A percentile compares a stretch with the other conserved stretches of the same genome.
Evolutionary conservation across 2,113 vertebrate genomes (phyloP).

Genomic region (Cacatua alba): DNA sequence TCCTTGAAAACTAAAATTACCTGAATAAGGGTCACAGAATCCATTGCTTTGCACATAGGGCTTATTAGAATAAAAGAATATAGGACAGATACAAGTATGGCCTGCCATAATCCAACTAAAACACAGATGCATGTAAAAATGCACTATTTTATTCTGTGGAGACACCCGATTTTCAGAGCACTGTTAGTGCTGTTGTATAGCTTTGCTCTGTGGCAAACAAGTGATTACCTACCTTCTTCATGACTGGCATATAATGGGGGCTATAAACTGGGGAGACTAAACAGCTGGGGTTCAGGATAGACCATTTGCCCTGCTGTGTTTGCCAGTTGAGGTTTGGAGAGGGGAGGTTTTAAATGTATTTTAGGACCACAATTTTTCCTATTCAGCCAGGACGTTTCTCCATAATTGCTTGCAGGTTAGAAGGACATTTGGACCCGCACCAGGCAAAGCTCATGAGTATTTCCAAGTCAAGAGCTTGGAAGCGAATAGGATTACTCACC

Average conservation of each 20-base stretch:
- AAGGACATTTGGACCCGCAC: neutral
- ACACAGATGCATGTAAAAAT: neutral
- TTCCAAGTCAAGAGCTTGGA: conserved; percentile 10
- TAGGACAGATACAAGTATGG: neutral
- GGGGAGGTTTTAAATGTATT: neutral
- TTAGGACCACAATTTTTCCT: neutral
- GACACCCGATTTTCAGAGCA: neutral
- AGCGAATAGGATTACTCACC: neutral
- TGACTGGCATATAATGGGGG: neutral
- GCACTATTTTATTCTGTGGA: neutral
- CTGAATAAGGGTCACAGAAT: neutral
- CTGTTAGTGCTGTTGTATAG: fast-evolving
- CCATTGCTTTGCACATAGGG: neutral
- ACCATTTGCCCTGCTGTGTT: neutral
- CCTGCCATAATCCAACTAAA: neutral
- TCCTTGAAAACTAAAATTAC: neutral
- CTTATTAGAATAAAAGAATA: neutral
- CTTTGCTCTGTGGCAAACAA: neutral
- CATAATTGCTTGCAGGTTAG: neutral
- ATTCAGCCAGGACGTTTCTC: neutral
- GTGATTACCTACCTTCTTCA: neutral
- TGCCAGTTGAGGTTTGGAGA: neutral
- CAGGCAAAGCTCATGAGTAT: neutral
- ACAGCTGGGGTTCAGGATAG: neutral
- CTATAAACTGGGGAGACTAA: neutral